These are phyloP conservation scores for Pandion haliaetus DNA, from an alignment of 2,113 vertebrate genomes.

Conservation along the genomic window DNA sequence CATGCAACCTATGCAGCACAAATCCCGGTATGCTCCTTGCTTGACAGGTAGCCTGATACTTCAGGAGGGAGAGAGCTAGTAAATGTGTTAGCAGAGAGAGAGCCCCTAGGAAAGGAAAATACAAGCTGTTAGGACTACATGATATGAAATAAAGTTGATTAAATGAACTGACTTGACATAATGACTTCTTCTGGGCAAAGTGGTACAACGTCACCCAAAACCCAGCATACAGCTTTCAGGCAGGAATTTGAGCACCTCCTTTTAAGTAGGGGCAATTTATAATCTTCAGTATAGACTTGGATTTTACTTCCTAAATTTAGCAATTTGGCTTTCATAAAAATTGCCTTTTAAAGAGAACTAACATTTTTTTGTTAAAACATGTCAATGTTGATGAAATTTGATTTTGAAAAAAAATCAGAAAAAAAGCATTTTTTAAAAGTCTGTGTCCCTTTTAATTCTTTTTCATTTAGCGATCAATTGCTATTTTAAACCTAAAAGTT, in stretches of 20 bases:
- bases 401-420: background rate
- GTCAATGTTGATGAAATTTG: background rate
- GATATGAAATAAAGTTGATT: background rate
- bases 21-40: background rate
- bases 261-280: background rate
- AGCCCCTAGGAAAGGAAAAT: background rate
- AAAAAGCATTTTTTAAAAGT: background rate
- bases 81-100: background rate
- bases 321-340: background rate
- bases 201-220: background rate
- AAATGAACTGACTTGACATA: background rate
- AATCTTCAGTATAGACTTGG: background rate
- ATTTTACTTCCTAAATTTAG: background rate
- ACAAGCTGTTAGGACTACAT: background rate
- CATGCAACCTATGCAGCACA: background rate
- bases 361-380: background rate
- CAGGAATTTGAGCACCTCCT: background rate
- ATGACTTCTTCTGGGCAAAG: background rate
- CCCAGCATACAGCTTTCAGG: background rate
- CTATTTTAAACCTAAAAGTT: background rate
- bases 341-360: background rate
- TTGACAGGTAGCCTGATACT: background rate
- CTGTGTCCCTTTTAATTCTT: background rate
- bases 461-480: background rate
- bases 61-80: background rate